phyloP scores from a whole-genome alignment of 2,888 invertebrate genomes.

The Tetramorium bicarinatum region DNA sequence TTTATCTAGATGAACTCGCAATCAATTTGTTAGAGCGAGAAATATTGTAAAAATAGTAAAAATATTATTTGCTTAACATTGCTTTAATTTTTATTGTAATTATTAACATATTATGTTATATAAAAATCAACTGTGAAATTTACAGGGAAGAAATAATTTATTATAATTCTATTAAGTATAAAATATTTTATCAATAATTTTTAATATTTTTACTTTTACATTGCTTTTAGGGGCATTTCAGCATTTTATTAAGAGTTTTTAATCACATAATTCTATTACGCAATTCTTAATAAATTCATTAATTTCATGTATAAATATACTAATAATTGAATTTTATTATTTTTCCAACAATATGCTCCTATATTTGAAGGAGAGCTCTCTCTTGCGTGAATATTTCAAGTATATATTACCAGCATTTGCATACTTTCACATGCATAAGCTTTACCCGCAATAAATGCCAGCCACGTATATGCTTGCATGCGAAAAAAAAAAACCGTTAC shows the following conservation, averaged over 20 bases:
- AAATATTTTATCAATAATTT: neutral
- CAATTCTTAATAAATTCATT: neutral
- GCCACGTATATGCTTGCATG: conserved; percentile 2
- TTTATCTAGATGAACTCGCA: neutral
- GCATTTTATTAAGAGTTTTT: neutral
- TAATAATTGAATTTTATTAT: conserved; percentile 24
- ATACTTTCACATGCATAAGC: neutral
- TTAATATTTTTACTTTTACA: neutral
- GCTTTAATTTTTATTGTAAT: neutral
- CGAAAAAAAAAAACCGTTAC: conserved; percentile 8
- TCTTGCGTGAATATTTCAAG: neutral
- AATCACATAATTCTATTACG: neutral
- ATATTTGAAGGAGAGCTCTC: neutral
- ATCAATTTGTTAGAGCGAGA: neutral
- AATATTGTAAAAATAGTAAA: neutral
- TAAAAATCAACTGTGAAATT: neutral
- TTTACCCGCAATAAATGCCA: conserved; percentile 28
- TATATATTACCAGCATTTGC: neutral
- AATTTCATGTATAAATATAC: neutral
- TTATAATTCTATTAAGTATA: neutral
- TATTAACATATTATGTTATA: neutral
- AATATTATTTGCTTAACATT: neutral
- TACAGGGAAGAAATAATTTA: neutral
- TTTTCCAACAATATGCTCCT: neutral
- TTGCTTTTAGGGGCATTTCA: neutral